phyloP scores from a whole-genome alignment of 2,113 vertebrate genomes.

The Stigmatopora nigra region DNA sequence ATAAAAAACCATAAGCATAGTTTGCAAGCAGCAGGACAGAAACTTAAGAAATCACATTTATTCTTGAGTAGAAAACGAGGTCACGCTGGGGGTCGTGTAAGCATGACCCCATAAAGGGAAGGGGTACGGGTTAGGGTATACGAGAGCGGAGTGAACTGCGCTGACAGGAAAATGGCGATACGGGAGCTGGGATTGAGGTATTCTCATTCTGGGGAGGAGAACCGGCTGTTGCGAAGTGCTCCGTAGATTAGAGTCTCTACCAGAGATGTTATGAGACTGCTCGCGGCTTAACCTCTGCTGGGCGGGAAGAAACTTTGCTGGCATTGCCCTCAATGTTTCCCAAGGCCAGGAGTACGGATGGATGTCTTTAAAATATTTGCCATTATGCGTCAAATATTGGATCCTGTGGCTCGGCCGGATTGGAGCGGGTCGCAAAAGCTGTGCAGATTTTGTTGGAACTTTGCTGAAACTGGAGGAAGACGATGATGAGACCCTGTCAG shows the following conservation, averaged over 20 bases:
- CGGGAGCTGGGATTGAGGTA: conserved; percentile 54
- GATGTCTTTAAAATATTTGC: conserved; percentile 27
- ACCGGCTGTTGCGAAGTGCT: conserved; percentile 35
- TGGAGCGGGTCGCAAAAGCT: conserved; percentile 51
- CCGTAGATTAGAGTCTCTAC: conserved; percentile 43
- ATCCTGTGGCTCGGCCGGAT: conserved; percentile 47
- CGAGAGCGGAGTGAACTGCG: conserved; percentile 39
- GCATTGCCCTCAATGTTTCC: conserved; percentile 57
- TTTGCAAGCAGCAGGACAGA: not conserved
- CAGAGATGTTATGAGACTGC: conserved; percentile 48
- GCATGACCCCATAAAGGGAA: conserved; percentile 55
- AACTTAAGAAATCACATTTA: conserved; percentile 49
- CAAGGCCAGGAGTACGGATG: conserved; percentile 30
- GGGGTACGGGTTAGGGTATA: conserved; percentile 56
- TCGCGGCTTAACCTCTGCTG: conserved; percentile 54
- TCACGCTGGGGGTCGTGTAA: conserved; percentile 55
- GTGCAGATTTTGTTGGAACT: conserved; percentile 58
- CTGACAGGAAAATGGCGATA: conserved; percentile 52
- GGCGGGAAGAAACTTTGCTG: conserved; percentile 46
- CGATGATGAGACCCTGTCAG: conserved; percentile 45
- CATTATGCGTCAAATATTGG: conserved; percentile 29
- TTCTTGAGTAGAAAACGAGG: conserved; percentile 48
- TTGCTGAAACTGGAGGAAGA: conserved; percentile 65
- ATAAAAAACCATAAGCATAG: too few relatives aligned
- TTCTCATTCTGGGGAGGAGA: conserved; percentile 51